These are phyloP conservation scores for Cinclus cinclus DNA, from an alignment of 2,113 vertebrate species.

Conservation along the genomic window DNA sequence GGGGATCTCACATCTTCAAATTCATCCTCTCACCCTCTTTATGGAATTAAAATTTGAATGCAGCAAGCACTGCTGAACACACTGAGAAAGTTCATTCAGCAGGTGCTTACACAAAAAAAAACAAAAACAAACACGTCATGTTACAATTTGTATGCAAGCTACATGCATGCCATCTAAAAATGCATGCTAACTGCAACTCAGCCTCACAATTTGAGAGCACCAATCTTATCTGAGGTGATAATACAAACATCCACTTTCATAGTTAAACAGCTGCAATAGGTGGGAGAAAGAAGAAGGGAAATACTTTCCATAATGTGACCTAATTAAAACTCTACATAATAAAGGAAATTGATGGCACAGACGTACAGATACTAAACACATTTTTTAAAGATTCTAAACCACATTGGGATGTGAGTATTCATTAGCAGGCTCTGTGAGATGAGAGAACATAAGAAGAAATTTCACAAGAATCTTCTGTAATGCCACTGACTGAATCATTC, in stretches of 20 bases:
- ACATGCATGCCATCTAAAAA: not conserved
- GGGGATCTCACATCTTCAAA: slow-evolving; percentile 44
- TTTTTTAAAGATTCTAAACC: slow-evolving; percentile 35
- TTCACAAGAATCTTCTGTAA: not conserved
- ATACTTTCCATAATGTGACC: slow-evolving; percentile 52
- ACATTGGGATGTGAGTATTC: not conserved
- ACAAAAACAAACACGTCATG: not conserved
- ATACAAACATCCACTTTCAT: slow-evolving; percentile 53
- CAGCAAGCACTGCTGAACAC: slow-evolving; percentile 21
- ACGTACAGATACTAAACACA: slow-evolving; percentile 50
- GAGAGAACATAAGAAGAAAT: not conserved
- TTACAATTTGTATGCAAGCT: slow-evolving; percentile 27
- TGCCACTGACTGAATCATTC: not conserved
- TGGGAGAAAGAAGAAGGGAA: not conserved
- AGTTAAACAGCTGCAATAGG: slow-evolving; percentile 22
- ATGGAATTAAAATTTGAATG: slow-evolving; percentile 49
- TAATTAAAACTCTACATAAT: slow-evolving; percentile 64
- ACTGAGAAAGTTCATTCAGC: slow-evolving; percentile 48
- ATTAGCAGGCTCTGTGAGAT: not conserved
- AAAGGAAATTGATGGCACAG: slow-evolving; percentile 43
- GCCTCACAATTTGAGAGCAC: slow-evolving; percentile 5
- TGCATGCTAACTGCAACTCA: slow-evolving; percentile 29
- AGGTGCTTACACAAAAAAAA: not conserved
- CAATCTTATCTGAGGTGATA: slow-evolving; percentile 50
- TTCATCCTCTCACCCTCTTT: slow-evolving; percentile 10